phyloP scores from a whole-genome alignment of 2,888 invertebrate genomes.

The Agriopis leucophaearia region DNA sequence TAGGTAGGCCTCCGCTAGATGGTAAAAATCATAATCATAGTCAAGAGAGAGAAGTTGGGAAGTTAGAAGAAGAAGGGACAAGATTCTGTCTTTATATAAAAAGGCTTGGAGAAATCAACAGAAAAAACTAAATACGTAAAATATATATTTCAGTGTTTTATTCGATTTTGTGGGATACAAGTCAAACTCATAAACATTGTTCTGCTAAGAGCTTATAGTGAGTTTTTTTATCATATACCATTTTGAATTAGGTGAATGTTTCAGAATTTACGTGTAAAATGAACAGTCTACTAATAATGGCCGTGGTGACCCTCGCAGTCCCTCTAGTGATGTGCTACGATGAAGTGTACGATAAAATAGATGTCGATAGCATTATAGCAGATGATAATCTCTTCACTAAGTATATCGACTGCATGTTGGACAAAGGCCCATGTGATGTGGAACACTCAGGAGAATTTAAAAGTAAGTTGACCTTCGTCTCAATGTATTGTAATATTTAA shows the following conservation, averaged over 20 bases:
- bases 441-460: conserved; percentile 69
- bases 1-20: too few relatives aligned
- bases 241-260: not conserved
- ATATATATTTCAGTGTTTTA: too few relatives aligned
- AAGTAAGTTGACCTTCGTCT: conserved; percentile 58
- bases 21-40: too few relatives aligned
- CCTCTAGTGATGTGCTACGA: conserved; percentile 67
- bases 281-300: conserved; percentile 52
- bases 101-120: too few relatives aligned
- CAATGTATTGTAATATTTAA: not conserved
- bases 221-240: not conserved
- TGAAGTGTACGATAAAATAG: conserved; percentile 70
- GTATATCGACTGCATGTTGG: conserved; percentile 72
- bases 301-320: conserved; percentile 49
- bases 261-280: conserved; percentile 44
- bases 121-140: too few relatives aligned
- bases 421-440: conserved; percentile 69
- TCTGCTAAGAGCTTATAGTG: too few relatives aligned
- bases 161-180: too few relatives aligned
- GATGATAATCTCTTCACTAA: conserved; percentile 64
- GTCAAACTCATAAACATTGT: too few relatives aligned
- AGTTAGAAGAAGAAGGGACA: too few relatives aligned
- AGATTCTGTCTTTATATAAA: too few relatives aligned
- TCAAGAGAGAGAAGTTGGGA: too few relatives aligned
- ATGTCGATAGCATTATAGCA: conserved; percentile 70